phyloP scores from a whole-genome alignment of 2,888 invertebrate genomes.

The Sphinx pinastri region DNA sequence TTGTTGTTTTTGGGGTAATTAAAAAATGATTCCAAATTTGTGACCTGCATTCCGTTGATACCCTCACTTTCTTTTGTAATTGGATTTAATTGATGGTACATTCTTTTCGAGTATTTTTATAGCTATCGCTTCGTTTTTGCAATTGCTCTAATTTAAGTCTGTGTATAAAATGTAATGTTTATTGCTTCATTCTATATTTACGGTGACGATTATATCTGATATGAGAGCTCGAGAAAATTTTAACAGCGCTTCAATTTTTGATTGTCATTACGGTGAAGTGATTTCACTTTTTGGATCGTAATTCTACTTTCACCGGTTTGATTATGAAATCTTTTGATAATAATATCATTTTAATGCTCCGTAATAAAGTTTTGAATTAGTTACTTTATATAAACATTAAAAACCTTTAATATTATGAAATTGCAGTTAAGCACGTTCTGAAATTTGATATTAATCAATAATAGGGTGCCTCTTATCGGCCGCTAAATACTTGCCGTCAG shows the following conservation, averaged over 20 bases:
- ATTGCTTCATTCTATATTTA: slow-evolving; percentile 12
- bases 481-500: background rate
- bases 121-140: slow-evolving; percentile 19
- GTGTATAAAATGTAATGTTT: slow-evolving; percentile 16
- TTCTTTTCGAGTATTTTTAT: slow-evolving; percentile 21
- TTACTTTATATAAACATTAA: too few relatives aligned
- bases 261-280: slow-evolving; percentile 9
- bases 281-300: background rate
- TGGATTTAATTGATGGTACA: slow-evolving; percentile 46
- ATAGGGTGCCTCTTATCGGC: background rate
- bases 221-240: background rate
- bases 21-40: slow-evolving; percentile 62
- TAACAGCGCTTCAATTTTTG: background rate
- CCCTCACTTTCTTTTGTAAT: slow-evolving; percentile 60
- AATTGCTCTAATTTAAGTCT: slow-evolving; percentile 10
- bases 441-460: background rate
- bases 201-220: background rate
- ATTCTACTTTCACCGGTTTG: slow-evolving; percentile 7
- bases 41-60: slow-evolving; percentile 59
- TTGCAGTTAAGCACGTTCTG: too few relatives aligned
- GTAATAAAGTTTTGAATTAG: background rate
- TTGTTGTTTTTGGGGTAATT: slow-evolving; percentile 49
- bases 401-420: background rate
- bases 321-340: background rate
- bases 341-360: background rate